Conservation (phyloP, 30 jellyfish, hydroid and myxozoan species). For the Euphysa ruthae region DNA sequence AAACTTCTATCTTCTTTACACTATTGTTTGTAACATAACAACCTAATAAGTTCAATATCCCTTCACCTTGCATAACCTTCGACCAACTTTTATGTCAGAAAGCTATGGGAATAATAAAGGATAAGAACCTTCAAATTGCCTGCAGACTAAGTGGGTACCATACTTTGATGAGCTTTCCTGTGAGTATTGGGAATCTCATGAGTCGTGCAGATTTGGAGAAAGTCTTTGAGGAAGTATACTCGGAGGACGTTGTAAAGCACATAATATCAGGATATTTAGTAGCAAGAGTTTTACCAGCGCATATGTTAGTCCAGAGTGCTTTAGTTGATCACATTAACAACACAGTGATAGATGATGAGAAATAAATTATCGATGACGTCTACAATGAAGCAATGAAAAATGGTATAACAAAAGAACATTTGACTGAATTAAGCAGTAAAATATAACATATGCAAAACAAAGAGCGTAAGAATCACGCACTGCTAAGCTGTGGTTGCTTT, state of each 20-base stretch:
- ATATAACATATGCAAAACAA: not conserved
- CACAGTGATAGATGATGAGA: not conserved
- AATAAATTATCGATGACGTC: not conserved
- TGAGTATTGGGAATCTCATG: slow-evolving; percentile 16
- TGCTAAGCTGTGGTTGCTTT: slow-evolving; percentile 45
- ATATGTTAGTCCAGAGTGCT: slow-evolving; percentile 13
- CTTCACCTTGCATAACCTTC: slow-evolving; percentile 26
- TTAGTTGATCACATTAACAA: not conserved
- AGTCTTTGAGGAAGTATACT: slow-evolving; percentile 29
- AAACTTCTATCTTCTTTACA: no score
- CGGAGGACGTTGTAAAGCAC: slow-evolving; percentile 26
- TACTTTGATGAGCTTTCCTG: slow-evolving; percentile 29
- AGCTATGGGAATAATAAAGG: slow-evolving; percentile 20
- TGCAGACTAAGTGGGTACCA: slow-evolving; percentile 34
- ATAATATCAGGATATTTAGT: slow-evolving; percentile 28
- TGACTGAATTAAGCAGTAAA: not conserved
- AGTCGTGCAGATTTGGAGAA: slow-evolving; percentile 17
- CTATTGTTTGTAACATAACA: no score
- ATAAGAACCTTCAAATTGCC: slow-evolving; percentile 5
- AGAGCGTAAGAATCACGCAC: slow-evolving; percentile 29
- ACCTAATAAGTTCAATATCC: slow-evolving; percentile 7
- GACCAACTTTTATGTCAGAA: slow-evolving; percentile 34
- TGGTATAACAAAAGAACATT: slow-evolving; percentile 7
- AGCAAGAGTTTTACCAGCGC: slow-evolving; percentile 39
- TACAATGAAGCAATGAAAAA: not conserved